A percentile compares a stretch with the other conserved stretches of the same genome.
These are phyloP conservation scores for Natator depressus DNA, from an alignment of 2,113 vertebrate genomes.

Conservation along the genomic window DNA sequence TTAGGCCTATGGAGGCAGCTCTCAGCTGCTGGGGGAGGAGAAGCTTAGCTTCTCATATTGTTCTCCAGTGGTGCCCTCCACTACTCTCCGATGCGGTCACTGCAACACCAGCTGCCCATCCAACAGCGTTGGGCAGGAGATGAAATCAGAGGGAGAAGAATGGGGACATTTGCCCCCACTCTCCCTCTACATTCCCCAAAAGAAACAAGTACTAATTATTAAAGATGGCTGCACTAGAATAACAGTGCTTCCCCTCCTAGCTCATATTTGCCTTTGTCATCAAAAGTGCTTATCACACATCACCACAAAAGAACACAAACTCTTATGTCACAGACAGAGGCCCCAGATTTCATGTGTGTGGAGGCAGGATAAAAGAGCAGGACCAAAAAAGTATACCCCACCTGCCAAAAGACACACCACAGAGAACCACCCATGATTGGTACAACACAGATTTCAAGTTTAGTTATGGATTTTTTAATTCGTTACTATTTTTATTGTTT, in stretches of 20 bases:
- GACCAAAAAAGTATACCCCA: neutral
- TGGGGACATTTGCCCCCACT: neutral
- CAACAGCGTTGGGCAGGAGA: conserved; percentile 6
- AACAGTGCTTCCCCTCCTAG: neutral
- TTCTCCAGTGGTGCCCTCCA: conserved; percentile 36
- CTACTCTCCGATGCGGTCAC: conserved; percentile 32
- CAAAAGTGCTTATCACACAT: neutral
- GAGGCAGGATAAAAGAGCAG: neutral
- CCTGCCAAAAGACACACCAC: neutral
- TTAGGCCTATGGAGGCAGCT: neutral
- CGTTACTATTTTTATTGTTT: neutral
- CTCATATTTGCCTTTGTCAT: neutral
- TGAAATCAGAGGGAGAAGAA: conserved; percentile 21
- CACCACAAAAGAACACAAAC: neutral
- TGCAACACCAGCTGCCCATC: conserved; percentile 40
- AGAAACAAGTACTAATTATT: neutral
- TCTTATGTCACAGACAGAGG: neutral
- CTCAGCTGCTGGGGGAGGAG: neutral
- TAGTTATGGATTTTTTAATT: neutral
- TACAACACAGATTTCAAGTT: neutral
- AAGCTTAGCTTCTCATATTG: conserved; percentile 26
- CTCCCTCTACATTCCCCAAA: neutral
- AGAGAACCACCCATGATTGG: neutral
- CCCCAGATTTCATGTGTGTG: neutral
- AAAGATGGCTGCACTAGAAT: neutral